Base-by-base conservation (phyloP, 1,140 invertebrate species). In the Caenorhabditis remanei region DNA sequence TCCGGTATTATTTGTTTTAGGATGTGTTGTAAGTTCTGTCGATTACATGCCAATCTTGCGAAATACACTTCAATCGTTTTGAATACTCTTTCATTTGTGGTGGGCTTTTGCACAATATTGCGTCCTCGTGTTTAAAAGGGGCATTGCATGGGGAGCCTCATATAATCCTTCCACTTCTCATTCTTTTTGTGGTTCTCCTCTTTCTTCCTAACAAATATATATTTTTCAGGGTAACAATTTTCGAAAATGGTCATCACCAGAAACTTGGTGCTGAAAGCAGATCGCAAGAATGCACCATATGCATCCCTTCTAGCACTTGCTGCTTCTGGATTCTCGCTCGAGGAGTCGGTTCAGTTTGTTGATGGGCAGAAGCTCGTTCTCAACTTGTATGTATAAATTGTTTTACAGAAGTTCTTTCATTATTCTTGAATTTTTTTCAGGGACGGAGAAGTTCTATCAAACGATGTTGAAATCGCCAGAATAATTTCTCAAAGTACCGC, bases 381-480 rank as follows among this genome's bases (percentile, higher is more conserved):
- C 16, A 87, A 87, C 13, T 61, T 85, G 87, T 71, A 75, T 55
- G 82, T 85, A 32, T 84, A 19, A 43, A 19, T 41, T 46, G 6
- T 85, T 32, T 79, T 13, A 2, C 2, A 32, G 32, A 32, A 2
- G 1, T 32, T 32, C 32, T 32, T 32, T 32, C 2, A 32, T 32
- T 32, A 32, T 32, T 32, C 2, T 32, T 75, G 24, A 16, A 43
- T 50, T 5, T 86, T 50, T 87, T 82, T 82, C 53, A 87, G 86
- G 11, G 86, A 87, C 21, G 87, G 87, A 83, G 82, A 71, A 41
- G 21, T 48, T 5, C 16, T 85, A 6, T 61, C 53, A 4, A 85
- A 85, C 21, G 87, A 87, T 41, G 53, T 87, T 32, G 61, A 84
- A 84, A 87, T 87, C 24, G 82, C 87, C 16, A 50, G 65, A 46